These are phyloP conservation scores for Tapera naevia DNA, from an alignment of 2,797 vertebrate genomes.

Conservation along the genomic window DNA sequence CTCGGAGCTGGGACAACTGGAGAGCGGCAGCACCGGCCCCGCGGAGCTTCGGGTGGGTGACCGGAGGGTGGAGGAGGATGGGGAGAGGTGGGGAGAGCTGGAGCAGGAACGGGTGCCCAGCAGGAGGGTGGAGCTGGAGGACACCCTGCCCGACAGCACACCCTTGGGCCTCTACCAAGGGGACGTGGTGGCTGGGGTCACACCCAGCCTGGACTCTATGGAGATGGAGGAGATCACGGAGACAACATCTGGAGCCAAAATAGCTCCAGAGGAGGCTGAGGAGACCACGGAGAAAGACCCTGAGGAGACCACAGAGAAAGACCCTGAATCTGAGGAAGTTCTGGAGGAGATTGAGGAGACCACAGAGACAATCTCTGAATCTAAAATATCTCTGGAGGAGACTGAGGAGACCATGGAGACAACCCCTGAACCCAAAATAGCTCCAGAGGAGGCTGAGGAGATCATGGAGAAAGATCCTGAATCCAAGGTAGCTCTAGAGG, in stretches of 20 bases:
- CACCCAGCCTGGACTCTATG: neutral
- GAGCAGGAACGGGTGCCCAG: fast-evolving
- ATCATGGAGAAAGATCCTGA: fast-evolving
- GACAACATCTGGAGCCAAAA: fast-evolving
- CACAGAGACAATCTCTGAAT: fast-evolving
- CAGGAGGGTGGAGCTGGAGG: slow-evolving; percentile 33
- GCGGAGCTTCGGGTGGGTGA: neutral
- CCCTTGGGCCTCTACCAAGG: slow-evolving; percentile 41
- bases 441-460: neutral
- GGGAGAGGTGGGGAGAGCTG: neutral
- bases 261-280: neutral
- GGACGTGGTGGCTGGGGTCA: neutral
- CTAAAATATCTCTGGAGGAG: fast-evolving
- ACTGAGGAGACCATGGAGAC: neutral
- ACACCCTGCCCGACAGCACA: slow-evolving; percentile 63
- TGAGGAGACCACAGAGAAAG: neutral
- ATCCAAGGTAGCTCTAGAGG: fast-evolving
- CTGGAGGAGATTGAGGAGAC: neutral
- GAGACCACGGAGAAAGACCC: neutral
- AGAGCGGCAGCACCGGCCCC: neutral
- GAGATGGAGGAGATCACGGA: fast-evolving
- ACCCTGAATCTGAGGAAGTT: fast-evolving
- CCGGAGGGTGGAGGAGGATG: fast-evolving
- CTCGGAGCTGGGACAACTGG: fast-evolving
- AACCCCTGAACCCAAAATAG: fast-evolving